Evolutionary conservation across 2,797 vertebrate species (phyloP).

Genomic region (Xenops minutus): DNA sequence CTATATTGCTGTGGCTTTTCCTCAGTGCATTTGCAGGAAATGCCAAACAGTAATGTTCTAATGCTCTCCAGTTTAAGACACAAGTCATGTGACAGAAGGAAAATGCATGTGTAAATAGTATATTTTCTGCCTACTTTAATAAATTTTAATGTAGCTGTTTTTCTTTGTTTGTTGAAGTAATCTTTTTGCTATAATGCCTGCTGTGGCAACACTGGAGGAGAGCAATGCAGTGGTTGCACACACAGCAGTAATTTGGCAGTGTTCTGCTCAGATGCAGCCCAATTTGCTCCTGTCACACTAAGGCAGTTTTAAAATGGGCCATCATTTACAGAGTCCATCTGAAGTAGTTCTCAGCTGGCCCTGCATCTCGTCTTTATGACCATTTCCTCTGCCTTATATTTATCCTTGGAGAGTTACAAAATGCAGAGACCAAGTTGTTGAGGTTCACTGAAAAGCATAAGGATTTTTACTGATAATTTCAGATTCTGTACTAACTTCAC

Average conservation of each 20-base stretch:
- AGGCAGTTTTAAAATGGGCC: not conserved
- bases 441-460: constrained; percentile 27
- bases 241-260: not conserved
- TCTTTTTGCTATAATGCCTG: not conserved
- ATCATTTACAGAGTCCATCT: not conserved
- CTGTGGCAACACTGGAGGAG: not conserved
- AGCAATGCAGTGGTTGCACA: not conserved
- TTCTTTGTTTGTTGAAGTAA: not conserved
- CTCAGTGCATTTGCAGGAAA: constrained; percentile 53
- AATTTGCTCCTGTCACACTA: not conserved
- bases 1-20: constrained; percentile 42
- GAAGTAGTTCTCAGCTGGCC: constrained; percentile 3
- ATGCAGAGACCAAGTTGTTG: not conserved
- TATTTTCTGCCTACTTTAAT: not conserved
- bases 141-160: not conserved
- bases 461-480: constrained; percentile 26
- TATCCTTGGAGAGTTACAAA: constrained; percentile 27
- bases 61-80: not conserved
- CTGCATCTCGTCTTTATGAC: not conserved
- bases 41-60: not conserved
- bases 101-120: not conserved
- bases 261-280: not conserved
- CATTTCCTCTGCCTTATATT: not conserved
- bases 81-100: not conserved
- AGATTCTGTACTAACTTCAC: not conserved